Percentiles rank a stretch among this genome's conserved stretches.
These are phyloP conservation scores for Ceratitis capitata DNA, from an alignment of 1,140 invertebrate species.

Conservation along the genomic window DNA sequence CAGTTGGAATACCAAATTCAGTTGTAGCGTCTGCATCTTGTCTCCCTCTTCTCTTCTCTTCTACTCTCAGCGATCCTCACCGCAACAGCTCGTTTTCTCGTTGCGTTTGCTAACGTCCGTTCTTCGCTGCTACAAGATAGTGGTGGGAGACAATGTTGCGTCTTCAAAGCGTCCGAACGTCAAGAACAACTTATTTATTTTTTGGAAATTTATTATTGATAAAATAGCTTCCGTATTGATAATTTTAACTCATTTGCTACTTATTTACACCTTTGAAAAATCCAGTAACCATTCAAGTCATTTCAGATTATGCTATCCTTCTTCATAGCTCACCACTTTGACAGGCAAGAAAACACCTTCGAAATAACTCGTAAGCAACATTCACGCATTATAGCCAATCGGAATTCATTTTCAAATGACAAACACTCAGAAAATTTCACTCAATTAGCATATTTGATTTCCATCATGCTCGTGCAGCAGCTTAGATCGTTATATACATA, in stretches of 20 bases:
- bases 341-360: not conserved
- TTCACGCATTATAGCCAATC: not conserved
- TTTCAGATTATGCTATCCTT: not conserved
- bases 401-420: not conserved
- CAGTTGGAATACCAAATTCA: too few species aligned
- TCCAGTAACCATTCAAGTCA: not conserved
- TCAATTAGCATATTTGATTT: not conserved
- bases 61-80: too few species aligned
- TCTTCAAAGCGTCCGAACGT: too few species aligned
- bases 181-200: too few species aligned
- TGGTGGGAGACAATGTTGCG: too few species aligned
- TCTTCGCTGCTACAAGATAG: too few species aligned
- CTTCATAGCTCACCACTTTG: not conserved
- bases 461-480: not conserved
- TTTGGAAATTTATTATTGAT: too few species aligned
- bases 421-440: not conserved
- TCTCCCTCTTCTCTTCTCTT: too few species aligned
- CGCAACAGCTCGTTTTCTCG: too few species aligned
- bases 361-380: not conserved
- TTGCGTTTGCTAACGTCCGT: too few species aligned
- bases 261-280: not conserved
- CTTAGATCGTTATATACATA: not conserved
- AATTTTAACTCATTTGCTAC: not conserved
- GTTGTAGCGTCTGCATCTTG: too few species aligned
- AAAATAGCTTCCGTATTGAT: too few species aligned